These are phyloP conservation scores for Neoscelio sp. DNA, from an alignment of 2,888 invertebrate species.

Conservation along the genomic window DNA sequence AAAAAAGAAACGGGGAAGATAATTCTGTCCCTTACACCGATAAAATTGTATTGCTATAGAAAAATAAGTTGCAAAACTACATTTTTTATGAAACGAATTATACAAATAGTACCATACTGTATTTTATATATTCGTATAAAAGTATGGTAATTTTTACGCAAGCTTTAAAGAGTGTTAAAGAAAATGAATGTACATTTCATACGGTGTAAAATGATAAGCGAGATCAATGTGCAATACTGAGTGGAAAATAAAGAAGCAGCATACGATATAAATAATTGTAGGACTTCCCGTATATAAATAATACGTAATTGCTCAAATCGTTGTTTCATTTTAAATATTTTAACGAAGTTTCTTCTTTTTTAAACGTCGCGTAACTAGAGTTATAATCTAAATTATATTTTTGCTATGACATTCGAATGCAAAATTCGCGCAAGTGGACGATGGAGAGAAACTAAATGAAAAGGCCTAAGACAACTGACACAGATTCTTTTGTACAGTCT, in stretches of 20 bases:
- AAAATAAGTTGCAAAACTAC: constrained; percentile 15
- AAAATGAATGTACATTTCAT: constrained; percentile 11
- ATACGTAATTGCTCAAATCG: constrained; percentile 80
- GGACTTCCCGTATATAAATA: constrained; percentile 66
- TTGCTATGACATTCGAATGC: constrained; percentile 76
- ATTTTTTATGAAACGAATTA: too few species aligned
- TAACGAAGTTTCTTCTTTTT: constrained; percentile 79
- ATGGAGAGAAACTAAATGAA: constrained; percentile 14
- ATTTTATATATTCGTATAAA: too few species aligned
- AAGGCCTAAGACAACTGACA: constrained; percentile 5
- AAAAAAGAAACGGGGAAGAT: constrained; percentile 34
- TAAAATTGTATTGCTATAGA: constrained; percentile 15
- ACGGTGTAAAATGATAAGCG: constrained; percentile 68
- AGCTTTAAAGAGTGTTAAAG: not conserved
- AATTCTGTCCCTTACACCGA: constrained; percentile 3
- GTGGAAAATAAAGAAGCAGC: constrained; percentile 32
- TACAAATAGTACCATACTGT: too few species aligned
- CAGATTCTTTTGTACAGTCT: constrained; percentile 23
- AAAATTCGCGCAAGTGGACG: constrained; percentile 39
- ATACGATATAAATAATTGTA: constrained; percentile 42
- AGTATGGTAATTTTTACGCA: too few species aligned
- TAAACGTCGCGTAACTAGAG: constrained; percentile 75
- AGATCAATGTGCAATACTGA: constrained; percentile 81
- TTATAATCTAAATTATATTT: constrained; percentile 81
- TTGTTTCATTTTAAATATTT: constrained; percentile 82